phyloP scores from a whole-genome alignment of 2,797 vertebrate genomes.

The Crenuchus spilurus region DNA sequence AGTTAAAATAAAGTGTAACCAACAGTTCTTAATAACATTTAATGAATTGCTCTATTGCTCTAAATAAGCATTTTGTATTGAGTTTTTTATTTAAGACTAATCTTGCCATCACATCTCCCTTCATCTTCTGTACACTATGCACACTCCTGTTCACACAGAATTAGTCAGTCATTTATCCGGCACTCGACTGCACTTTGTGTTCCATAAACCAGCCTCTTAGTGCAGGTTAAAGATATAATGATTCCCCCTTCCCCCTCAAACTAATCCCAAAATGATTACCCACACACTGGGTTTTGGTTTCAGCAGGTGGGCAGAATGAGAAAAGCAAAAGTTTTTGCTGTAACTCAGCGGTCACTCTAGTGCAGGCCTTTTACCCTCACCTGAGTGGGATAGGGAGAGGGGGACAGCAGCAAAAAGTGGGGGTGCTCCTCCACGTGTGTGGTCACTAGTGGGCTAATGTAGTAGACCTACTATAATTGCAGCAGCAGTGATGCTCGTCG shows the following conservation, averaged over 20 bases:
- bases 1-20: no score
- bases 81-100: no score
- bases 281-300: conserved; percentile 69
- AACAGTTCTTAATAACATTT: no score
- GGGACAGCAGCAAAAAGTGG: conserved; percentile 67
- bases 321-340: conserved; percentile 71
- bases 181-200: conserved; percentile 48
- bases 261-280: conserved; percentile 62
- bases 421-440: conserved; percentile 74
- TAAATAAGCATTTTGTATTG: no score
- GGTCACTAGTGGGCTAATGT: conserved; percentile 74
- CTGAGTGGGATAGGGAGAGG: conserved; percentile 69
- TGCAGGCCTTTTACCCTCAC: conserved; percentile 52
- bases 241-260: conserved; percentile 39
- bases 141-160: background rate
- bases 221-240: conserved; percentile 55
- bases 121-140: background rate
- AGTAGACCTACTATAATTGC: conserved; percentile 81
- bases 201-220: conserved; percentile 49
- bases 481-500: conserved; percentile 75
- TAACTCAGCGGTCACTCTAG: conserved; percentile 59
- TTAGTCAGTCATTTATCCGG: conserved; percentile 41
- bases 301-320: conserved; percentile 72
- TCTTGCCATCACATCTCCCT: no score
- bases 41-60: no score